Percentiles rank a stretch among this genome's conserved stretches.
These are phyloP conservation scores for Jacana jacana DNA, from an alignment of 2,113 vertebrate species.

Conservation along the genomic window DNA sequence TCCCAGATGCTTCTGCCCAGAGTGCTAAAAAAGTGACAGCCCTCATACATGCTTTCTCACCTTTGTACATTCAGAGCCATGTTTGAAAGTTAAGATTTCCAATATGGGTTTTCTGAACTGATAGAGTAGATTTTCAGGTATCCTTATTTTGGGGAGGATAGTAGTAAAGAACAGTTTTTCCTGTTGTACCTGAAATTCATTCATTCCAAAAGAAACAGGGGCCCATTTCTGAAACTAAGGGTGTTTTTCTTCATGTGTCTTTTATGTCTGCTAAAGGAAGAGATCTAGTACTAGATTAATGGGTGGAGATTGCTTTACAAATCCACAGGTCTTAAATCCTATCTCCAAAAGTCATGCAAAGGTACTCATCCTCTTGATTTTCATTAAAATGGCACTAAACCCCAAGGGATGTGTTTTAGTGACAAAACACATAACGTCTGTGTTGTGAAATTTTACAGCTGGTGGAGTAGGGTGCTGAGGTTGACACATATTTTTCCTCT, in stretches of 20 bases:
- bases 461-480: neutral
- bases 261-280: neutral
- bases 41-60: neutral
- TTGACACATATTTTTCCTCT: neutral
- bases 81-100: neutral
- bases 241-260: accelerated
- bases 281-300: neutral
- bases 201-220: neutral
- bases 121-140: neutral
- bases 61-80: neutral
- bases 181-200: neutral
- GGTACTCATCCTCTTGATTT: neutral
- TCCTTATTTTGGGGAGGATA: neutral
- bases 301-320: neutral
- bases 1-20: neutral
- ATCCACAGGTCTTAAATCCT: neutral
- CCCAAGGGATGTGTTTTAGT: neutral
- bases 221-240: neutral
- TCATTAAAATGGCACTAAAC: neutral
- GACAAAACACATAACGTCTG: neutral
- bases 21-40: neutral
- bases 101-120: neutral
- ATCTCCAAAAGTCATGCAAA: neutral
- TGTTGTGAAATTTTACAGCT: neutral
- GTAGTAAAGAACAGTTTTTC: neutral